Base-by-base conservation (phyloP, 2,888 invertebrate genomes). In the Sinohyriopsis cumingii region DNA sequence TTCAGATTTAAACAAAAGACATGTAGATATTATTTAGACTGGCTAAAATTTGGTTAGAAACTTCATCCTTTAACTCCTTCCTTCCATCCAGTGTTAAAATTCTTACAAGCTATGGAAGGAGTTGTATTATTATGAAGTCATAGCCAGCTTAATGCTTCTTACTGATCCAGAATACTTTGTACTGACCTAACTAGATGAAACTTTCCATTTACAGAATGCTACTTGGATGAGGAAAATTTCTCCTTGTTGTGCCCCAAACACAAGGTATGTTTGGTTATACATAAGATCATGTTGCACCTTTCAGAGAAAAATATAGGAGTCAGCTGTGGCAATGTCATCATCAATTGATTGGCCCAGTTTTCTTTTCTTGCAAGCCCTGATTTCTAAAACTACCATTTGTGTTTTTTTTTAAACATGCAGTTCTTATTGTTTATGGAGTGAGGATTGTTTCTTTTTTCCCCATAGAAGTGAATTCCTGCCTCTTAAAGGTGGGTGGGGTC, bases 201-300 rank as follows among this genome's bases (percentile, higher is more conserved):
- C 18, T 53, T 63, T 20, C 53, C 15, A 18, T 68, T 81, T 84
- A 59, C 83, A 89, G 90, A 86, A 59, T 91, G 91, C 83, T 86
- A 83, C 59, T 77, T 91, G 75, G 89, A 90, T 76, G 89, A 89
- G 78, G 88, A 90, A 68, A 90, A 89, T 70, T 90, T 90, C 77
- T 89, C 89, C 54, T 80, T 91, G 65, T 81, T 89, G 64, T 91
- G 91, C 85, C 88, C 89, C 59, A 90, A 89, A 77, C 91, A 91
- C 78, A 90, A 90, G 84, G 90, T 87, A 82, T 72, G 76, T 66
- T 19, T 25, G 12, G 20, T 22, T 55, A 24, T 59, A 22, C 28
- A 59, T 20, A 60, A 45, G 12, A 45, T 45, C 2, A 15, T 45
- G 15, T 45, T 45, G 12, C 45, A 45, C 15, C 45, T 45, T 45